Base-by-base conservation (phyloP, 2,797 vertebrate species). In the Crypturellus tataupa region DNA sequence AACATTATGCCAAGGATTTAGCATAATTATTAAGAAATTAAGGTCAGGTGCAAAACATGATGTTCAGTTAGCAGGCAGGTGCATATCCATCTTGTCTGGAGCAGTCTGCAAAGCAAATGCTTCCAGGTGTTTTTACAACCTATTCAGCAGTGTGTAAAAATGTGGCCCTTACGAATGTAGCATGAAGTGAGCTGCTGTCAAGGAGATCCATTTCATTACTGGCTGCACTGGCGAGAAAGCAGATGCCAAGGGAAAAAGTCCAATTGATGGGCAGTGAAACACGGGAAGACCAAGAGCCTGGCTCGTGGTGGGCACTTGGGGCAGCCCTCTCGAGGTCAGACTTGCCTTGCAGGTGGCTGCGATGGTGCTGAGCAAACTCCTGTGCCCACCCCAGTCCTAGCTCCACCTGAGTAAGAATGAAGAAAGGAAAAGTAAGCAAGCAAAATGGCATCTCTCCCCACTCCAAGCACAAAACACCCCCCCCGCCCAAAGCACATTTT, bases 401-500 rank as follows among this genome's bases (percentile, higher is more conserved):
- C 29, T 33, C 10, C 60, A n/a, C 72, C 92, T 94, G 65, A 63
- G 87, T 85, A 94, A 65, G 47, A 82, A 85, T 67, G 62, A 75
- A 68, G 53, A 55, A 31, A 55, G 53, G 87, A 87, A 58, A 56
- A 68, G 39, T 62, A 58, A 85, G 31, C 29, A 81, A 91, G 46
- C 23, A 75, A 92, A 86, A 47, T 75, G 62, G 37, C 82, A 56
- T 79, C 23, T 56, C 46, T 87, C 37, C 72, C 42, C 33, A 46
- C 44, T 29, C 18, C 29, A 55, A 31, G 53, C 29, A 31, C 17
- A 10, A 19, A 81, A 85, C 63, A 49, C n/a, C n/a, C n/a, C n/a
- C n/a, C n/a, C n/a, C n/a, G n/a, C n/a, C n/a, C n/a, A n/a, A n/a
- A n/a, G n/a, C n/a, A 85, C 63, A 49, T 29, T 46, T 93, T 67